These are phyloP conservation scores for Eupsittula cactorum DNA, from an alignment of 2,113 vertebrate genomes.

Conservation along the genomic window DNA sequence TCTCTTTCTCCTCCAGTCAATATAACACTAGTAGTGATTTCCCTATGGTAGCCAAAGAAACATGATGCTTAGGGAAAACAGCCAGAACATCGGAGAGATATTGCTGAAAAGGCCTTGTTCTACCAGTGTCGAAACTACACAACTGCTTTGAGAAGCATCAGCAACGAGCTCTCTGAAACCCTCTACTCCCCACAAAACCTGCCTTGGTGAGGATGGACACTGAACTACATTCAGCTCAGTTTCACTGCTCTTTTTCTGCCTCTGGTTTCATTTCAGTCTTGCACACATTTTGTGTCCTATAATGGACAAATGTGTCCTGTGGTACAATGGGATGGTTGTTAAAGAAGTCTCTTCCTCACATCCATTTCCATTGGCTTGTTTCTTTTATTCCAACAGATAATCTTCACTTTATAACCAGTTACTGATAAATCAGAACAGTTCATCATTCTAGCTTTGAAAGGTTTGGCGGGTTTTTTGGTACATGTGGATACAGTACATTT, in stretches of 20 bases:
- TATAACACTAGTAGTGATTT: not conserved
- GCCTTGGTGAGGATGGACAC: not conserved
- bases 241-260: not conserved
- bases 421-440: not conserved
- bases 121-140: not conserved
- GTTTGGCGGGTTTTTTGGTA: accelerated
- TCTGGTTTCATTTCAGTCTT: not conserved
- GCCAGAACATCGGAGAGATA: not conserved
- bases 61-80: not conserved
- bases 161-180: not conserved
- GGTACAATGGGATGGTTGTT: not conserved
- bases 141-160: not conserved
- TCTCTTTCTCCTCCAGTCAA: not conserved
- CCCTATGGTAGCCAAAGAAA: not conserved
- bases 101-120: not conserved
- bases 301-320: not conserved
- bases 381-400: not conserved
- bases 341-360: not conserved
- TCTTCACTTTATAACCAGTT: not conserved
- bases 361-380: not conserved
- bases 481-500: not conserved
- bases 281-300: not conserved
- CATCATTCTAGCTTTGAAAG: not conserved
- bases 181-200: not conserved
- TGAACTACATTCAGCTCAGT: not conserved